These are phyloP conservation scores for Melanotaenia boesemani DNA, from an alignment of 2,797 vertebrate species.

Conservation along the genomic window DNA sequence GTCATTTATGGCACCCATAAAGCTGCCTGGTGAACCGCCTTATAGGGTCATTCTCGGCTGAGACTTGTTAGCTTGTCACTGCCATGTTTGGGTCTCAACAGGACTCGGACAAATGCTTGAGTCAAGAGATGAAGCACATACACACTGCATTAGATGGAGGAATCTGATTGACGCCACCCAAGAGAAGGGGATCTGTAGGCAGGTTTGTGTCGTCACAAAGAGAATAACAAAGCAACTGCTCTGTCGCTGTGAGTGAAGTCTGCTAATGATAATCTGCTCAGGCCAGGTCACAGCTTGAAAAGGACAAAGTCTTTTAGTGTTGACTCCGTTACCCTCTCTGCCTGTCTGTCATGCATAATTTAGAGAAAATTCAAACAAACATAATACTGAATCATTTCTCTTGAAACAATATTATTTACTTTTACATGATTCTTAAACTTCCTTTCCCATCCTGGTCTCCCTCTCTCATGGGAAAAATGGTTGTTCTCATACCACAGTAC, in stretches of 20 bases:
- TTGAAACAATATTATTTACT: constrained; percentile 62
- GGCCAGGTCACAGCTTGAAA: constrained; percentile 57
- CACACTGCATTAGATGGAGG: background rate
- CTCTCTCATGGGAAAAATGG: constrained; percentile 54
- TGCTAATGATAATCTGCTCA: constrained; percentile 43
- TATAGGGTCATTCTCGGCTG: constrained; percentile 71
- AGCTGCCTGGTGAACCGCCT: constrained; percentile 66
- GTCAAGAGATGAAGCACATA: constrained; percentile 29
- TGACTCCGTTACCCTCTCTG: constrained; percentile 35
- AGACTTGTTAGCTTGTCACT: constrained; percentile 51
- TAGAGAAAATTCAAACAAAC: constrained; percentile 41
- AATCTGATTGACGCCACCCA: constrained; percentile 26
- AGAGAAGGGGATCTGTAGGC: constrained; percentile 17
- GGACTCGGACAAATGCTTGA: constrained; percentile 49
- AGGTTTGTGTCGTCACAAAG: constrained; percentile 12
- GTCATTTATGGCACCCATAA: constrained; percentile 63
- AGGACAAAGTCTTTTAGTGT: constrained; percentile 60
- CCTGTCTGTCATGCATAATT: constrained; percentile 21
- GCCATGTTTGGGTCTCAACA: constrained; percentile 69
- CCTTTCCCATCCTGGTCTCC: background rate
- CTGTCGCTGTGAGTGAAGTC: constrained; percentile 33
- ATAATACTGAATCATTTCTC: constrained; percentile 31
- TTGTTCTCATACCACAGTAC: constrained; percentile 63
- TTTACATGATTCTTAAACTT: constrained; percentile 55
- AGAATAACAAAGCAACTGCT: constrained; percentile 26